Conservation (phyloP, 1,140 invertebrate species). For the Pogonognathellus flavescens region DNA sequence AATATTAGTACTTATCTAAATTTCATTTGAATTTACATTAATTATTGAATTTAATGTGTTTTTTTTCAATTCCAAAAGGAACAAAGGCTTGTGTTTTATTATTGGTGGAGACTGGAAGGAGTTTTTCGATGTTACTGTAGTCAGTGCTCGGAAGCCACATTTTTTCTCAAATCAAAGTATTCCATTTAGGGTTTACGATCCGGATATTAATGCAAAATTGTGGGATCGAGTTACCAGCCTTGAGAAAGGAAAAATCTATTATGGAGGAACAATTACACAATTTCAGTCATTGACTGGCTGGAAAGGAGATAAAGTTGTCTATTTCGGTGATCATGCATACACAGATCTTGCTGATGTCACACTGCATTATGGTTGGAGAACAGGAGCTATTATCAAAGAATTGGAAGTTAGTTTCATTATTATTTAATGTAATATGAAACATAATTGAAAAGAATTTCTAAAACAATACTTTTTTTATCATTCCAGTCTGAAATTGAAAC, state of each 20-base stretch:
- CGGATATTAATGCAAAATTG: conserved; percentile 82
- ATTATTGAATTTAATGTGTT: neutral
- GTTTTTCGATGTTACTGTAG: conserved; percentile 94
- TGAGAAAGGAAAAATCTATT: conserved; percentile 91
- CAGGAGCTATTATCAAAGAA: conserved; percentile 97
- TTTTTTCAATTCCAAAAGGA: conserved; percentile 73
- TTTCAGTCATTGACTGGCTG: conserved; percentile 93
- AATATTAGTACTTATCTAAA: no score
- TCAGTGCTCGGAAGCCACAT: conserved; percentile 89
- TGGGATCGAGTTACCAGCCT: conserved; percentile 92
- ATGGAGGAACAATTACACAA: conserved; percentile 93
- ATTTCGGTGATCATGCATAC: conserved; percentile 98
- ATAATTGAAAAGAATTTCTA: no score
- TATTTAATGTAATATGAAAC: no score
- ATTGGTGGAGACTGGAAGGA: conserved; percentile 91
- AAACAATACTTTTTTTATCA: conserved; percentile 68
- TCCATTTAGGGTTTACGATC: conserved; percentile 91
- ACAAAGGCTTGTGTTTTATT: conserved; percentile 91
- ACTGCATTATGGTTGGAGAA: conserved; percentile 95
- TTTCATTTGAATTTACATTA: neutral
- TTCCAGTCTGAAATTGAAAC: conserved; percentile 91
- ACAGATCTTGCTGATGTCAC: conserved; percentile 97
- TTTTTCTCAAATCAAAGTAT: conserved; percentile 91
- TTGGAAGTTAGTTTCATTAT: conserved; percentile 76
- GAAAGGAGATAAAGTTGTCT: conserved; percentile 91